Conservation (phyloP, 2,888 invertebrate species). For the Lasioglossum oenotherae region DNA sequence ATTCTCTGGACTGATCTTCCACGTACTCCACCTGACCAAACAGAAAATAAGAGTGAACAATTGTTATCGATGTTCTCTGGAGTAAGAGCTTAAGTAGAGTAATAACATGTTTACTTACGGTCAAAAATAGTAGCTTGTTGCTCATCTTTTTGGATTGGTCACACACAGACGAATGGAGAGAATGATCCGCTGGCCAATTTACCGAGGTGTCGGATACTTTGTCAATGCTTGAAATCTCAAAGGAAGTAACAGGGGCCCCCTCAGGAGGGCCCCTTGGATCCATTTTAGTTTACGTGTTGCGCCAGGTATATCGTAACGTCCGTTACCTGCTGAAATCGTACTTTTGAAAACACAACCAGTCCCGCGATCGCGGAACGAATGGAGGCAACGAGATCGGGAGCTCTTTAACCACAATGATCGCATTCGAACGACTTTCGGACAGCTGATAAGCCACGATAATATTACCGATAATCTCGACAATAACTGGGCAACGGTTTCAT, state of each 20-base stretch:
- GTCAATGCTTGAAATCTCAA: conserved; percentile 78
- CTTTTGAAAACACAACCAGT: conserved; percentile 22
- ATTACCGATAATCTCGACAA: conserved; percentile 1
- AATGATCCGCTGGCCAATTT: conserved; percentile 76
- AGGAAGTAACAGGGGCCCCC: conserved; percentile 82
- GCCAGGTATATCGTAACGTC: conserved; percentile 56
- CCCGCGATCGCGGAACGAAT: conserved; percentile 8
- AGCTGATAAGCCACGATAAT: conserved; percentile 22
- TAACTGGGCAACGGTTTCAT: conserved; percentile 1
- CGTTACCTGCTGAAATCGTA: conserved; percentile 46
- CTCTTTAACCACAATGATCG: conserved; percentile 48
- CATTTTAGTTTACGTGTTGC: conserved; percentile 74
- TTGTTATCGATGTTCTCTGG: neutral
- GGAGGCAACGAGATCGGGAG: conserved; percentile 27
- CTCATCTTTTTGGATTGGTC: conserved; percentile 78
- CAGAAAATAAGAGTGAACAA: conserved; percentile 24
- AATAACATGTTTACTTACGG: conserved; percentile 73
- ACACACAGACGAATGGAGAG: conserved; percentile 71
- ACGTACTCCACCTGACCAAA: conserved; percentile 79
- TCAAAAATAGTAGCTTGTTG: conserved; percentile 79
- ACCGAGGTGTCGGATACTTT: conserved; percentile 75
- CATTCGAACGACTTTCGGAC: conserved; percentile 32
- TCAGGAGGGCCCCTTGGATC: conserved; percentile 83
- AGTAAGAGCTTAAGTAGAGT: neutral
- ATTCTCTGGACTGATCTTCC: conserved; percentile 81